Evolutionary conservation across 2,113 vertebrate genomes (phyloP).

Genomic region (Xiphophorus hellerii): DNA sequence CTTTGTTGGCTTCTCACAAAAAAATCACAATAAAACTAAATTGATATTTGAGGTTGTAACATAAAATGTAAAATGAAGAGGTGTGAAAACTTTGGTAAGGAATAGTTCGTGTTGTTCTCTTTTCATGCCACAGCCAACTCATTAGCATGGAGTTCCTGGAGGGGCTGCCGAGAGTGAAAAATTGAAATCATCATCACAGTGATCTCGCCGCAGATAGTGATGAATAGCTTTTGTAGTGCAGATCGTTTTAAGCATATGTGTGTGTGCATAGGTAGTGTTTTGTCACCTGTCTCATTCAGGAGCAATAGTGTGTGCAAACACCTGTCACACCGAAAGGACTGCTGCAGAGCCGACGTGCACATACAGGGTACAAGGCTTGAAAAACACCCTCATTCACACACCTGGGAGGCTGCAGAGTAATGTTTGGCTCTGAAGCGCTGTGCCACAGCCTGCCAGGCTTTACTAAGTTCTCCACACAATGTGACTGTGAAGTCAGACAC

Average conservation of each 20-base stretch:
- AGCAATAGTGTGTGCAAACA: constrained; percentile 56
- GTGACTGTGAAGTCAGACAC: constrained; percentile 21
- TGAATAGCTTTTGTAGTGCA: constrained; percentile 42
- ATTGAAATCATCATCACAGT: constrained; percentile 31
- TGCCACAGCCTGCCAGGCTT: constrained; percentile 32
- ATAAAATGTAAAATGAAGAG: not conserved
- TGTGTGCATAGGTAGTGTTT: constrained; percentile 26
- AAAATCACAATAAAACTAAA: not conserved
- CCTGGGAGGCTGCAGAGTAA: constrained; percentile 49
- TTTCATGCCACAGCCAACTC: constrained; percentile 15
- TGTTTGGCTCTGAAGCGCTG: constrained; percentile 45
- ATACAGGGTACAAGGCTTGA: constrained; percentile 5
- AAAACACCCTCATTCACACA: constrained; percentile 40
- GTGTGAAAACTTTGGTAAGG: not conserved
- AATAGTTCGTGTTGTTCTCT: not conserved
- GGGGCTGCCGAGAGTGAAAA: constrained; percentile 5
- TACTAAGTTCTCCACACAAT: constrained; percentile 42
- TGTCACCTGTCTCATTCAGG: constrained; percentile 72
- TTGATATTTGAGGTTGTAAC: not conserved
- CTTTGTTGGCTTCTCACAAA: not conserved
- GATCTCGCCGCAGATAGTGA: constrained; percentile 39
- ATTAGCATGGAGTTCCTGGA: constrained; percentile 21
- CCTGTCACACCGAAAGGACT: constrained; percentile 41
- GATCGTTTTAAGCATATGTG: constrained; percentile 18
- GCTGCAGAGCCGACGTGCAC: constrained; percentile 17